Evolutionary conservation across 2,113 vertebrate genomes (phyloP), one percentile per base, ranked within the genome.

Genomic region (Muntiacus muntjak): DNA sequence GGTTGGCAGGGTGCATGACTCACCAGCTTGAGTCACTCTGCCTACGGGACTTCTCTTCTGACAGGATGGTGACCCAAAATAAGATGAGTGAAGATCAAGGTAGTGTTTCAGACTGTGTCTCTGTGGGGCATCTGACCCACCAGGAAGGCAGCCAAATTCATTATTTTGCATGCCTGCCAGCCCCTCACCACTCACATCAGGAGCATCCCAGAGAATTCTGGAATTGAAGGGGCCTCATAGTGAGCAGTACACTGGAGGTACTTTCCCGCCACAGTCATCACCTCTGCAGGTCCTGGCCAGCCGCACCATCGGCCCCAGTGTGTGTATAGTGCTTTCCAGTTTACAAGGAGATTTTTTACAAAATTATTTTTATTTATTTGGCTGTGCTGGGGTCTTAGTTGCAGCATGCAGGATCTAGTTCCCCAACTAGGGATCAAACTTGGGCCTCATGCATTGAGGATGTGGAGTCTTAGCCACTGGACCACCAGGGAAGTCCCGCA

Each of bases 11-110:
- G 36, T 11, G 9, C 3, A 7, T 96, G 98, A 97, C 52, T 97
- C 94, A 97, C 40, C 62, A 67, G 90, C 58, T 33, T 96, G 81
- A 95, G 78, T 97, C 89, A 97, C 43, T 17, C 76, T 88, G 86
- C 91, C 81, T 58, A 9, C 3, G 5, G 93, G 79, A 76, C 50
- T 96, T 95, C 57, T 95, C 83, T 97, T 43, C 87, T 43, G 26
- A 58, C 28, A 33, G 71, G 30, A 82, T 30, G 50, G 89, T 57
- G 71, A 87, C 62, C 87, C 88, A 47, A 81, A 89, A 95, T 85
- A 88, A 89, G 94, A 92, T 52, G 26, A n/a, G 28, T 94, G 86
- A n/a, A 60, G 78, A 84, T 43, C 7, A 6, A 85, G 83, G 45
- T 50, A 43, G 19, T n/a, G 7, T 85, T 95, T 52, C 33, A 52